Percentiles rank a stretch among this genome's conserved stretches.
Conservation (phyloP, 2,113 vertebrate species). For the Neoarius graeffei region DNA sequence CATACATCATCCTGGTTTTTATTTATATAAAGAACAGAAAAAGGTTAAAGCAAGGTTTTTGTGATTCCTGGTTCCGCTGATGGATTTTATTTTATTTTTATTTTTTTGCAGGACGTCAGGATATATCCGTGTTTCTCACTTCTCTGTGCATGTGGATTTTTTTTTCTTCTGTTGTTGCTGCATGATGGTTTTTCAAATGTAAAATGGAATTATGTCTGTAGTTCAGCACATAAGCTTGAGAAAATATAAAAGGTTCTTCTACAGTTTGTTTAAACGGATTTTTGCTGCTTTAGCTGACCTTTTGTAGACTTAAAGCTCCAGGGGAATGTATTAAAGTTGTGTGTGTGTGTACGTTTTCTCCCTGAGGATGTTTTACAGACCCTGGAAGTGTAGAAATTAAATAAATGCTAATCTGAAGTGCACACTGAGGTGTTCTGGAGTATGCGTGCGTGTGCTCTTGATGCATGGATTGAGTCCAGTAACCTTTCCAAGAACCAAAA, state of each 20-base stretch:
- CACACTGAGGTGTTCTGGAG: neutral
- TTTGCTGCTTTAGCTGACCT: neutral
- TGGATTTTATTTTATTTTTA: neutral
- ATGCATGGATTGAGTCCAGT: neutral
- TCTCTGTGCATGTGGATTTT: neutral
- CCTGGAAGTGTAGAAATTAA: constrained; percentile 1
- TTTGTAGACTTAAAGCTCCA: neutral
- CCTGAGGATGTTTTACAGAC: neutral
- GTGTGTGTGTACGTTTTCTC: neutral
- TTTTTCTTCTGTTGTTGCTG: neutral
- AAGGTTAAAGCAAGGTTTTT: neutral
- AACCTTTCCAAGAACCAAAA: neutral
- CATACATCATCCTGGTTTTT: too few species aligned
- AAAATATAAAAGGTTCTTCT: neutral
- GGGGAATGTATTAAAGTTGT: neutral
- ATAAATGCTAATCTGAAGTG: constrained; percentile 5
- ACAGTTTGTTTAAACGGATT: neutral
- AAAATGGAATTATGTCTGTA: neutral
- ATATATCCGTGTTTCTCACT: neutral
- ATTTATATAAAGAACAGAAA: too few species aligned
- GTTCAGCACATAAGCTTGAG: neutral
- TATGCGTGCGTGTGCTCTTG: neutral
- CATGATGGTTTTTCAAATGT: neutral
- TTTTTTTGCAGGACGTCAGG: neutral
- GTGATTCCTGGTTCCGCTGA: neutral